phyloP scores from a whole-genome alignment of 2,797 vertebrate species.

The Acipenser ruthenus region DNA sequence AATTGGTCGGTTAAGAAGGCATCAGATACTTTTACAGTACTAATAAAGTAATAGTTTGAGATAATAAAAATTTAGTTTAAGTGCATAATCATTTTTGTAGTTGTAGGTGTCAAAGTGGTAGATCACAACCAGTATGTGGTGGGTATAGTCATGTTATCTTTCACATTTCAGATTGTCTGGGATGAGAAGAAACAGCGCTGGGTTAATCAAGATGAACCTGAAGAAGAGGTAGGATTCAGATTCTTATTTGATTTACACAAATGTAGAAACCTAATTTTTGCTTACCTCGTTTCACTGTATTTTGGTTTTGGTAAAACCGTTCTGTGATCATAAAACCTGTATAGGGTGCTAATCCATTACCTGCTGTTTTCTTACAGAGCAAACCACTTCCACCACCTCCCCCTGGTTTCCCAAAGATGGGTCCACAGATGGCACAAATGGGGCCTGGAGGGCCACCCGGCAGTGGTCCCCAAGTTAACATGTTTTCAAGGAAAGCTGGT shows the following conservation, averaged over 20 bases:
- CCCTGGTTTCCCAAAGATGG: constrained; percentile 69
- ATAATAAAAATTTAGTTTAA: too few relatives aligned
- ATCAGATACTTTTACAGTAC: too few relatives aligned
- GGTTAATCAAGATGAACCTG: constrained; percentile 91
- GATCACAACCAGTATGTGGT: too few relatives aligned
- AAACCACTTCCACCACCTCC: constrained; percentile 86
- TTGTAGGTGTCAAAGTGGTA: too few relatives aligned
- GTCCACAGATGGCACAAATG: constrained; percentile 39
- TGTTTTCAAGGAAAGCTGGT: constrained; percentile 95
- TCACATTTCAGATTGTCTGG: constrained; percentile 81
- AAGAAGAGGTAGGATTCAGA: constrained; percentile 76
- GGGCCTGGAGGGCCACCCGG: constrained; percentile 48
- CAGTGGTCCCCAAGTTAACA: constrained; percentile 68
- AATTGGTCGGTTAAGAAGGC: too few relatives aligned
- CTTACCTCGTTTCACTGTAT: too few relatives aligned
- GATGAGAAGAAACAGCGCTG: constrained; percentile 84
- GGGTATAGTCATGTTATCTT: neutral
- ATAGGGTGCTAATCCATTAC: constrained; percentile 7
- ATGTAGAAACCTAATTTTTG: too few relatives aligned
- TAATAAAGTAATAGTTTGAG: too few relatives aligned
- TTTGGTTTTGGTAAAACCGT: too few relatives aligned
- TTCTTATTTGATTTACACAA: neutral
- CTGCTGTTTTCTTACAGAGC: constrained; percentile 48
- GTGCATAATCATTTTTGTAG: too few relatives aligned
- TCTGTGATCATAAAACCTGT: neutral